Evolutionary conservation across 1,140 invertebrate genomes (phyloP).

Genomic region (Heliconius melpomene): DNA sequence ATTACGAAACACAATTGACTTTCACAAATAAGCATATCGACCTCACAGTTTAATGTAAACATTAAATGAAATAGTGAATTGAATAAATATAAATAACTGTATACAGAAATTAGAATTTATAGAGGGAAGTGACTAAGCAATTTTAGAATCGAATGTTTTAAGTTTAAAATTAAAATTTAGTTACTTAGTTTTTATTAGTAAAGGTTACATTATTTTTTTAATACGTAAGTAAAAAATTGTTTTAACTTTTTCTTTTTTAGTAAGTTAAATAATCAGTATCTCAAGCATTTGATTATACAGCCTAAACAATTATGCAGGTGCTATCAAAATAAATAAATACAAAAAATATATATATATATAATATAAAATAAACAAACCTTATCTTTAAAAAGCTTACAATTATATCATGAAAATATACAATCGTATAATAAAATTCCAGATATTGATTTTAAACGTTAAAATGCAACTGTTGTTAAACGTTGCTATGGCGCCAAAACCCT

Average conservation of each 20-base stretch:
- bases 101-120: not conserved
- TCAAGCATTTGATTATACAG: not conserved
- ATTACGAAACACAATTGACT: conserved; percentile 16
- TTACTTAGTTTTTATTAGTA: not conserved
- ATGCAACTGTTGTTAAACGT: not conserved
- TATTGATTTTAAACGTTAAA: not conserved
- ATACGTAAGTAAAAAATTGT: too few species aligned
- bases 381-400: too few species aligned
- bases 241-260: too few species aligned
- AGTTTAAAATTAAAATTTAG: not conserved
- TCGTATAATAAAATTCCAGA: not conserved
- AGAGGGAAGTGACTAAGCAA: not conserved
- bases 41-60: not conserved
- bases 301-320: not conserved
- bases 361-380: too few species aligned
- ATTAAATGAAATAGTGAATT: not conserved
- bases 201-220: not conserved
- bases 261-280: not conserved
- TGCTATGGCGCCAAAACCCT: conserved; percentile 46
- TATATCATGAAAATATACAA: not conserved
- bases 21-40: not conserved
- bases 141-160: not conserved
- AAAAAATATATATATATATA: too few species aligned
- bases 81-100: not conserved
- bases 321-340: too few species aligned